Percentiles rank a stretch among this genome's conserved stretches.
phyloP scores from a whole-genome alignment of 2,888 invertebrate species.

The Ormyrus thymus region DNA sequence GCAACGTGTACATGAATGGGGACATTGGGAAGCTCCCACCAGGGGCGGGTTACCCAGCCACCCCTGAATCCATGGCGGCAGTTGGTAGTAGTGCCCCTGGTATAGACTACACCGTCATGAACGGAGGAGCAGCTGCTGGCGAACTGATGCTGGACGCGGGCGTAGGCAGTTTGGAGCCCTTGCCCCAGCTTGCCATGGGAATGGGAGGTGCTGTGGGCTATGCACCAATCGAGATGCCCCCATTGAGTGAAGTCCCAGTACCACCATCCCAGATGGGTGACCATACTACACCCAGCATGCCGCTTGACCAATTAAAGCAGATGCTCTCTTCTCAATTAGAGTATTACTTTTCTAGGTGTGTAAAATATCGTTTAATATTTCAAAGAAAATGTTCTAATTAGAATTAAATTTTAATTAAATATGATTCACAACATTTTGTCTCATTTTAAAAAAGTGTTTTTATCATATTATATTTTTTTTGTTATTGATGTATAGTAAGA shows the following conservation, averaged over 20 bases:
- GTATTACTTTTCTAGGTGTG: conserved; percentile 91
- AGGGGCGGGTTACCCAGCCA: conserved; percentile 82
- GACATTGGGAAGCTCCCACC: conserved; percentile 86
- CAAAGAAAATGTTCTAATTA: conserved; percentile 9
- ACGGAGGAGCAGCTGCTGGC: conserved; percentile 69
- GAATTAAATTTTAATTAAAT: neutral
- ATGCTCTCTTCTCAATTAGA: conserved; percentile 89
- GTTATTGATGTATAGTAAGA: too few relatives aligned
- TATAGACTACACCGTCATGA: conserved; percentile 75
- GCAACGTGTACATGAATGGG: conserved; percentile 89
- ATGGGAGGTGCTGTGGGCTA: conserved; percentile 73
- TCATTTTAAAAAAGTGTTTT: neutral
- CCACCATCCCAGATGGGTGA: conserved; percentile 70
- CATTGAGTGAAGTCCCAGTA: conserved; percentile 74
- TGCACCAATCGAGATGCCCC: conserved; percentile 69
- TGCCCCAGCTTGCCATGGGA: conserved; percentile 70
- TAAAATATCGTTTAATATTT: neutral
- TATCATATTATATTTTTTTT: too few relatives aligned
- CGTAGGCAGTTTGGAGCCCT: conserved; percentile 69
- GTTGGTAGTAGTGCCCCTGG: conserved; percentile 66
- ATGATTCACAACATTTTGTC: neutral
- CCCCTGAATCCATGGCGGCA: conserved; percentile 80
- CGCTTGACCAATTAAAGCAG: conserved; percentile 85
- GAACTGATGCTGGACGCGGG: conserved; percentile 72
- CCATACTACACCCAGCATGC: conserved; percentile 74